These are phyloP conservation scores for Brachionus plicatilis DNA, from an alignment of 1,140 invertebrate species.

Conservation along the genomic window DNA sequence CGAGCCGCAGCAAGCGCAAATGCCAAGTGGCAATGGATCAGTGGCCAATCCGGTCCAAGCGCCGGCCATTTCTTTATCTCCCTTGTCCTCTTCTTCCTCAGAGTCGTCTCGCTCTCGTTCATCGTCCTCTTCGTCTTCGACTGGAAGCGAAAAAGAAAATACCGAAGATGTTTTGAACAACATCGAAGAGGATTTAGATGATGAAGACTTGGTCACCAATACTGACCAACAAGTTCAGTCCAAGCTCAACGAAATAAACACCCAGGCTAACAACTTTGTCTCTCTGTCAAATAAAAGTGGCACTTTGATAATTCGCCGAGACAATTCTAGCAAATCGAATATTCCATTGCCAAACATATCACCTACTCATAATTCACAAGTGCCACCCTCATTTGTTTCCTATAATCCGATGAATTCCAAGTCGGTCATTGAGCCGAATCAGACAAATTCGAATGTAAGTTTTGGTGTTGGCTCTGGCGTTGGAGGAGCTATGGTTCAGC, in stretches of 20 bases:
- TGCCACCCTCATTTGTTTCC: not conserved
- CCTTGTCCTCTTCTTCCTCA: slow-evolving; percentile 21
- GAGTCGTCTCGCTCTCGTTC: slow-evolving; percentile 11
- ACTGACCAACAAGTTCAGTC: not conserved
- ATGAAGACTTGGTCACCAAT: not conserved
- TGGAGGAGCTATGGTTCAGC: slow-evolving; percentile 12
- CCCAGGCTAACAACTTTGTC: not conserved
- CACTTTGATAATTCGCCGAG: not conserved
- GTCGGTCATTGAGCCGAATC: not conserved
- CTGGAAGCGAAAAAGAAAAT: slow-evolving; percentile 26
- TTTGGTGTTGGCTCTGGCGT: not conserved
- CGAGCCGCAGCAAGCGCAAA: not conserved
- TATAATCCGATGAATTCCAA: slow-evolving; percentile 31
- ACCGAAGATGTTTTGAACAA: slow-evolving; percentile 12
- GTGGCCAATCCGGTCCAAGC: not conserved
- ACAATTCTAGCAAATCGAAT: not conserved
- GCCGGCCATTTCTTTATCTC: slow-evolving; percentile 19
- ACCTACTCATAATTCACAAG: not conserved
- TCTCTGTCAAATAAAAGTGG: slow-evolving; percentile 18
- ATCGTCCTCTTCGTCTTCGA: slow-evolving; percentile 14
- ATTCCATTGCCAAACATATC: slow-evolving; percentile 1
- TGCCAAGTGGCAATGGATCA: not conserved
- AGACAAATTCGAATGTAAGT: not conserved
- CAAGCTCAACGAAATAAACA: slow-evolving; percentile 12
- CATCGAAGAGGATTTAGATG: slow-evolving; percentile 10